Evolutionary conservation across 1,140 invertebrate genomes (phyloP).

Genomic region (Lanistes nyassanus): DNA sequence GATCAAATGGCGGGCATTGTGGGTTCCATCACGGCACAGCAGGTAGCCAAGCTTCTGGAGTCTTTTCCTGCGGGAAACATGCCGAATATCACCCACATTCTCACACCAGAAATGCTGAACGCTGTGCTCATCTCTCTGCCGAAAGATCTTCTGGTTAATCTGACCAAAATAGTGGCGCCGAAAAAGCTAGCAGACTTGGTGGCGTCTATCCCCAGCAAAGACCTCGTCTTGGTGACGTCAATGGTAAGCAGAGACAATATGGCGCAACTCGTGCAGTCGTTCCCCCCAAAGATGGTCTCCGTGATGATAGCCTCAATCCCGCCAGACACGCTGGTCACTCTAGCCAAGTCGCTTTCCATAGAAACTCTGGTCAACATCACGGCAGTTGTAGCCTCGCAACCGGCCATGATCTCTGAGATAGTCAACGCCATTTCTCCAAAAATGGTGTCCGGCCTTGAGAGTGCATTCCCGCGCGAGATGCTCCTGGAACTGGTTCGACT

Average conservation of each 20-base stretch:
- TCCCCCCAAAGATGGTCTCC: not conserved
- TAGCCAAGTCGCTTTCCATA: not conserved
- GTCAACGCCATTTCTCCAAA: slow-evolving; percentile 7
- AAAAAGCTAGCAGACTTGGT: slow-evolving; percentile 3
- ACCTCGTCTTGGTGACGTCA: not conserved
- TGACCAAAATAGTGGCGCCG: slow-evolving; percentile 2
- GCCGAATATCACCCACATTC: not conserved
- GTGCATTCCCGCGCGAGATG: not conserved
- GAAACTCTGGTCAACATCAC: slow-evolving; percentile 16
- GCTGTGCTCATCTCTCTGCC: slow-evolving; percentile 2
- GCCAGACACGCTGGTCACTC: not conserved
- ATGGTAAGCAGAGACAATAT: slow-evolving; percentile 3
- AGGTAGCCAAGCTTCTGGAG: slow-evolving; percentile 21
- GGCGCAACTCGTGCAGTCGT: not conserved
- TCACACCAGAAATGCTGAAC: slow-evolving; percentile 9
- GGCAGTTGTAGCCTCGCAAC: not conserved
- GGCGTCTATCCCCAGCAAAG: not conserved
- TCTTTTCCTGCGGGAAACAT: not conserved
- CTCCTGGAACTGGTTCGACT: not conserved
- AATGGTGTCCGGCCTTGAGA: not conserved
- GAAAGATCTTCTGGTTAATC: slow-evolving; percentile 1
- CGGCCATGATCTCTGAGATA: not conserved
- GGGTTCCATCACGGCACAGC: slow-evolving; percentile 8
- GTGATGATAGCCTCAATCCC: not conserved
- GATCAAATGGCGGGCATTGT: slow-evolving; percentile 1